A percentile compares a stretch with the other conserved stretches of the same genome.
phyloP scores from a whole-genome alignment of 2,113 vertebrate species.

The Xiphophorus couchianus region DNA sequence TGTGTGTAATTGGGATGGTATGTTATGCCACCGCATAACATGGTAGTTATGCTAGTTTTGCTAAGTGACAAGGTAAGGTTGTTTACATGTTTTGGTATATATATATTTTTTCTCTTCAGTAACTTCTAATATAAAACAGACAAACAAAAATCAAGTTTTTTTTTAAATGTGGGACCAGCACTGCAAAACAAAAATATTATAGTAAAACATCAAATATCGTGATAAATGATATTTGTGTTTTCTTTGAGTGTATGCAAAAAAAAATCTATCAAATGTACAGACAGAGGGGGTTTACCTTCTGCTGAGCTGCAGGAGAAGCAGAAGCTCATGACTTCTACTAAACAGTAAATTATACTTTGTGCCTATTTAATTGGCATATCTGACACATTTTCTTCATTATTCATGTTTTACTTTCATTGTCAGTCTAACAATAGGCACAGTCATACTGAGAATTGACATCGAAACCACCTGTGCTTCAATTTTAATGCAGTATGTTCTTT shows the following conservation, averaged over 20 bases:
- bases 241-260: too few species aligned
- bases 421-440: conserved; percentile 5
- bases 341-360: conserved; percentile 9
- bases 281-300: too few species aligned
- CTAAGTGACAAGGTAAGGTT: background rate
- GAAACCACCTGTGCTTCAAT: conserved; percentile 34
- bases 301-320: background rate
- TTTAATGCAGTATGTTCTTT: conserved; percentile 6
- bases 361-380: background rate
- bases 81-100: background rate
- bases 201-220: too few species aligned
- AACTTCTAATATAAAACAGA: background rate
- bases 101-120: too few species aligned
- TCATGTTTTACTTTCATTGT: background rate
- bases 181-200: too few species aligned
- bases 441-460: conserved; percentile 2
- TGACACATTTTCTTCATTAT: background rate
- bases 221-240: too few species aligned
- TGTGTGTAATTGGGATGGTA: background rate
- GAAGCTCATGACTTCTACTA: background rate
- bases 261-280: too few species aligned
- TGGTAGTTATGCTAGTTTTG: too few species aligned
- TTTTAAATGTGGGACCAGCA: too few species aligned
- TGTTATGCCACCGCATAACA: too few species aligned
- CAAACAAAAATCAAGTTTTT: background rate